Base-by-base conservation (phyloP, 1,140 invertebrate species). In the Drosophila bipectinata region DNA sequence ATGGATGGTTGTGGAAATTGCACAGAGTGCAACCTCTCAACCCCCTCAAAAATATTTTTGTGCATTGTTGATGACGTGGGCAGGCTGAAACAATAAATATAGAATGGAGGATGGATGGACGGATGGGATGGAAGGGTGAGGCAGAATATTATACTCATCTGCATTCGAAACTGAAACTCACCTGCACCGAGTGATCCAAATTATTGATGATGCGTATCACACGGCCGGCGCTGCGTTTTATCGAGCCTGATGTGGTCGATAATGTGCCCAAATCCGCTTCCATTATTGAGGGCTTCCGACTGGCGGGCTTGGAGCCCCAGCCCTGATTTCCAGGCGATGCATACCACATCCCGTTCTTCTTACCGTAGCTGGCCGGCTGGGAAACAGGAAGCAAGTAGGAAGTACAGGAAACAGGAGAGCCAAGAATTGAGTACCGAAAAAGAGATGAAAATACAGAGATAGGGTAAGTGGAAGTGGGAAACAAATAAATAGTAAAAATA, bases 191-290 rank as follows among this genome's bases (percentile, higher is more conserved):
- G 85, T 97, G 97, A 92, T 98, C 96, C 93, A 96, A 95, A 90
- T 97, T 97, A 92, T 98, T 98, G 90, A 98, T 96, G 89, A 98
- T 97, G 58, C 97, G 93, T 83, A 98, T 97, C 61, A 98, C 96
- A 63, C 97, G 94, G 41, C 97, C 96, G 18, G 96, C 96, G 67
- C 95, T 95, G 28, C 96, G 95, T 81, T 97, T 97, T 83, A 94
- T 93, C 74, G 93, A 93, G 39, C 94, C 94, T 55, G 94, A 94
- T 41, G 93, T 93, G 74, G 90, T 91, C 62, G 91, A 91, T 8
- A 94, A 94, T 51, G 95, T 94, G 44, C 94, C 95, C 47, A 94
- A 94, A 88, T 96, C 95, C 54, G 94, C 95, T 90, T 96, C 95
- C 67, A 95, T 95, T 72, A 95, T 95, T 54, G 95, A 95, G 69